Percentiles rank a stretch among this genome's conserved stretches.
phyloP scores from a whole-genome alignment of 1,140 invertebrate species.

The Sycophila sp. region DNA sequence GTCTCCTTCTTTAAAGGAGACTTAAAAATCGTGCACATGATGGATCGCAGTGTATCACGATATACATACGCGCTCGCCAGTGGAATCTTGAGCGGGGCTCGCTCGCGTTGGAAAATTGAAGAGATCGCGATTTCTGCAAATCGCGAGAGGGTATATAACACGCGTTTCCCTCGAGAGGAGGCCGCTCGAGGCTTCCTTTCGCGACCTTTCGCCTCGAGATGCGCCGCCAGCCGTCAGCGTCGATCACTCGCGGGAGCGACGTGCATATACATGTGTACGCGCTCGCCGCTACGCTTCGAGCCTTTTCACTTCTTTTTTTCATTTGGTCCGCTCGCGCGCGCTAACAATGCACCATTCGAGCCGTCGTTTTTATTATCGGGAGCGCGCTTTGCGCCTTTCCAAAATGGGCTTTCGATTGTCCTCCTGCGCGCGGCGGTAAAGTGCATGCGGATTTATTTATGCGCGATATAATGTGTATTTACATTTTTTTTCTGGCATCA shows the following conservation, averaged over 20 bases:
- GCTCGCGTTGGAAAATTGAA: too few species aligned
- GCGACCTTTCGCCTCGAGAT: neutral
- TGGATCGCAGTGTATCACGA: too few species aligned
- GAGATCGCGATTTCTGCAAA: neutral
- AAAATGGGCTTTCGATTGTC: neutral
- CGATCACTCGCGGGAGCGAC: neutral
- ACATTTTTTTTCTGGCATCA: too few species aligned
- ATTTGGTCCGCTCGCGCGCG: neutral
- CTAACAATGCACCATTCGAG: slow-evolving; percentile 4
- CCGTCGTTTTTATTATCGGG: neutral
- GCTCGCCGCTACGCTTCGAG: neutral
- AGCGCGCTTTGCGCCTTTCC: neutral
- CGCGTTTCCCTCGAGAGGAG: neutral
- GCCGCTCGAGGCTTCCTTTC: neutral
- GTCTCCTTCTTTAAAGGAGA: too few species aligned
- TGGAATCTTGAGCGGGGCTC: too few species aligned
- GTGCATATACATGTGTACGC: neutral
- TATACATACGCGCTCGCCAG: too few species aligned
- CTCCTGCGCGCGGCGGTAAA: too few species aligned
- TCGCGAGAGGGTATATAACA: neutral
- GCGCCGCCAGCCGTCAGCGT: neutral
- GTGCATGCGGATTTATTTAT: too few species aligned
- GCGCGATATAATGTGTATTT: too few species aligned
- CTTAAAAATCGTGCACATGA: too few species aligned
- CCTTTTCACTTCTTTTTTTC: too few species aligned